Base-by-base conservation (phyloP, 2,888 invertebrate genomes). In the Amblyjoppa proteus region DNA sequence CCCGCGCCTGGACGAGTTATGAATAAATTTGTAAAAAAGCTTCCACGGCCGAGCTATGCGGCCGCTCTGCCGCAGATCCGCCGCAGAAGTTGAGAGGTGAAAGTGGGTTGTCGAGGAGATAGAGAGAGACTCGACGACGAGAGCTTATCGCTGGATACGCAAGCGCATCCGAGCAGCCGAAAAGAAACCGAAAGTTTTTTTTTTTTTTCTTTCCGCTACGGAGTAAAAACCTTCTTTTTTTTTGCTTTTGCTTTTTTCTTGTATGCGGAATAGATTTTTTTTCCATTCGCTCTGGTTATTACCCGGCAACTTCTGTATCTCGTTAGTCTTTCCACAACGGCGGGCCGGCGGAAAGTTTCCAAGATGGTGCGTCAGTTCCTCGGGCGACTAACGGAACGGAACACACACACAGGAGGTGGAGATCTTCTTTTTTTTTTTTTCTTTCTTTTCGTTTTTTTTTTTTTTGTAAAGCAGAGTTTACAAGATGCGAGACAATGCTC, bases 1-100 rank as follows among this genome's bases (percentile, higher is more conserved):
- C 61, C 68, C 73, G 71, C 68, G 41, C 41, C 53, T 53, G 79
- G 68, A 86, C 88, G 86, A 83, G 87, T 88, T 88, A 87, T 87
- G 88, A 88, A 88, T 88, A 88, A 88, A 88, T 88, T 88, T 88
- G 86, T 86, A 87, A 88, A 84, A 84, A 87, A 86, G 83, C 87
- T 86, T 85, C 69, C 69, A 81, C 79, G 84, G 83, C 70, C 61
- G 76, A 58, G 56, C 73, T n/a, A 31, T 20, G 56, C 20, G 53
- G 56, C 53, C 41, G 58, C n/a, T 7, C 34, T 34, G 20, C 51
- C 51, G 38, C 56, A 28, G 34, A 31, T 13, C 53, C 68, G 51
- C 25, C 45, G 49, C 53, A 41, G 51, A 68, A 77, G 31, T 49
- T 38, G 34, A n/a, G 38, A 56, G 71, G 53, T 13, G 38, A 66